phyloP scores from a whole-genome alignment of 2,888 invertebrate genomes.

The Idaea biselata region DNA sequence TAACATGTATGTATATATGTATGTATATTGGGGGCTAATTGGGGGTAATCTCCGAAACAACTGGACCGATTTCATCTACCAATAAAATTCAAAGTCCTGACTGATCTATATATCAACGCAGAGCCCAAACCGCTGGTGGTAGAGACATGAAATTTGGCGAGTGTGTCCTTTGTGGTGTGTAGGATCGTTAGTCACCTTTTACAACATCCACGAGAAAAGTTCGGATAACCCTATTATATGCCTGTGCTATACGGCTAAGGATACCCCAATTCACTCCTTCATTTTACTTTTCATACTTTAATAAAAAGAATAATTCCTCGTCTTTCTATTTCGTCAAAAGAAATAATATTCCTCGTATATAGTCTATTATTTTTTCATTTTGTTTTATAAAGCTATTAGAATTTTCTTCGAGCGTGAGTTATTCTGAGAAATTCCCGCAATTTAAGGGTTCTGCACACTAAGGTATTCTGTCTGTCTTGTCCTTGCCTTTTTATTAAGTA shows the following conservation, averaged over 20 bases:
- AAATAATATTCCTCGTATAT: conserved; percentile 10
- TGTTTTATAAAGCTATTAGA: neutral
- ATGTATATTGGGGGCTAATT: too few species aligned
- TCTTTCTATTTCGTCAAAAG: conserved; percentile 12
- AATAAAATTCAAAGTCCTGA: too few species aligned
- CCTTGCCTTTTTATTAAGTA: neutral
- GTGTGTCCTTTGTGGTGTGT: too few species aligned
- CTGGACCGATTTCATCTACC: too few species aligned
- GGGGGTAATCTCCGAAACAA: too few species aligned
- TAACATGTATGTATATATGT: too few species aligned
- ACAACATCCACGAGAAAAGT: too few species aligned
- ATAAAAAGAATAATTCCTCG: neutral
- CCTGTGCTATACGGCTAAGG: neutral
- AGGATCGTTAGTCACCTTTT: too few species aligned
- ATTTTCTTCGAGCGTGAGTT: neutral
- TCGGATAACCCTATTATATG: too few species aligned
- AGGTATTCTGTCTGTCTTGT: neutral
- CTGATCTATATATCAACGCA: too few species aligned
- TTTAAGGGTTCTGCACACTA: neutral
- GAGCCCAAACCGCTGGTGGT: too few species aligned
- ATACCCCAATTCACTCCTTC: neutral
- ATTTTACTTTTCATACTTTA: neutral
- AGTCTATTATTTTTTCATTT: neutral
- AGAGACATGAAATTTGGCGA: too few species aligned
- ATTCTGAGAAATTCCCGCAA: neutral